Conservation (phyloP, 1,140 invertebrate species). For the Ceratina calcarata region DNA sequence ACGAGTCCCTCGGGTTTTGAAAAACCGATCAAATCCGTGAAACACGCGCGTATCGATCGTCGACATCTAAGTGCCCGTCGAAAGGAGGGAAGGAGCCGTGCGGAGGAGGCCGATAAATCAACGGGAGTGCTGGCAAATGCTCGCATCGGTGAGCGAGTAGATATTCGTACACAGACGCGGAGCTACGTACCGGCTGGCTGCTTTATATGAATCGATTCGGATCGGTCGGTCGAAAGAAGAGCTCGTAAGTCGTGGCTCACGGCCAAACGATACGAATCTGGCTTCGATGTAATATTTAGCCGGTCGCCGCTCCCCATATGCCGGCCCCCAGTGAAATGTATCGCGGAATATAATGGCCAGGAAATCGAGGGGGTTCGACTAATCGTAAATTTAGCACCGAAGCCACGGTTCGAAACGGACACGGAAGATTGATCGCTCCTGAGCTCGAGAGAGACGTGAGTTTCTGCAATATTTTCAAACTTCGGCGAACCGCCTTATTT, state of each 20-base stretch:
- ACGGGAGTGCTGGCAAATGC: slow-evolving; percentile 56
- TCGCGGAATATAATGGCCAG: slow-evolving; percentile 33
- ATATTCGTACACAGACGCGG: background rate
- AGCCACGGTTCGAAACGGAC: background rate
- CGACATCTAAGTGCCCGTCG: slow-evolving; percentile 24
- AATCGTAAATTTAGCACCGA: slow-evolving; percentile 48
- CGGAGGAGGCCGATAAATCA: slow-evolving; percentile 59
- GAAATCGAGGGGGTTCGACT: slow-evolving; percentile 25
- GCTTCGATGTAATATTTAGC: slow-evolving; percentile 64
- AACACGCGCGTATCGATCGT: slow-evolving; percentile 36
- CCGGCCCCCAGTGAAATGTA: slow-evolving; percentile 44
- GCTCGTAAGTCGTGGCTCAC: slow-evolving; percentile 59
- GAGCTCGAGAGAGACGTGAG: background rate
- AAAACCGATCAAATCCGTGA: slow-evolving; percentile 7
- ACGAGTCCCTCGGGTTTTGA: background rate
- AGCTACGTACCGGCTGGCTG: slow-evolving; percentile 11
- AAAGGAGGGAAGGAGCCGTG: slow-evolving; percentile 29
- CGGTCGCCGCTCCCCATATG: slow-evolving; percentile 66
- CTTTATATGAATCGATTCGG: slow-evolving; percentile 55
- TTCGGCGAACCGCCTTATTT: slow-evolving; percentile 10
- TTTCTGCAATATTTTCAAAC: slow-evolving; percentile 11
- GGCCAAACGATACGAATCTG: slow-evolving; percentile 61
- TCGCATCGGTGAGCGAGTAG: slow-evolving; percentile 31
- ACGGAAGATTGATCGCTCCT: slow-evolving; percentile 28
- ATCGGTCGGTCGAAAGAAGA: slow-evolving; percentile 45